Evolutionary conservation across 2,888 invertebrate genomes (phyloP).

Genomic region (Rhagium mordax): DNA sequence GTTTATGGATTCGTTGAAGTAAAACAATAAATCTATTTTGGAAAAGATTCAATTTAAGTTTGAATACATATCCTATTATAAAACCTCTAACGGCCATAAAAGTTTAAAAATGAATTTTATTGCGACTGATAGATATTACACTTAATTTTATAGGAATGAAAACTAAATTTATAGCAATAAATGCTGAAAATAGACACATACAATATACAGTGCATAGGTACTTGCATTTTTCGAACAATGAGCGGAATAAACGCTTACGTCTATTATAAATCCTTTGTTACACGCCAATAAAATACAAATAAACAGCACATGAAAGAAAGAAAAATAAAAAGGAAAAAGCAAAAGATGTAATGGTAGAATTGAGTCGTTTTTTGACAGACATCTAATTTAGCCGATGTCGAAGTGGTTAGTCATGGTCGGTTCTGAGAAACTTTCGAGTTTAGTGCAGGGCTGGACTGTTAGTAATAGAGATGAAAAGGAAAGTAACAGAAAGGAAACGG

Average conservation of each 20-base stretch:
- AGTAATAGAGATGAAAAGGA: too few species aligned
- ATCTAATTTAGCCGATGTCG: slow-evolving; percentile 2
- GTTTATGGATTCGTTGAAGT: too few species aligned
- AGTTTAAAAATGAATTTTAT: background rate
- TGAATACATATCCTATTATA: background rate
- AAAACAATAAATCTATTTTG: background rate
- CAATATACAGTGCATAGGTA: slow-evolving; percentile 9
- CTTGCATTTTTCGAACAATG: background rate
- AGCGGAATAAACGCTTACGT: background rate
- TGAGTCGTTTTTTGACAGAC: background rate
- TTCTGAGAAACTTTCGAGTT: background rate
- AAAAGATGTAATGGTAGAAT: background rate
- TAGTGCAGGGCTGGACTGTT: background rate
- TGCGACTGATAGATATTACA: slow-evolving; percentile 8
- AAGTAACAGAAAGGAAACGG: too few species aligned
- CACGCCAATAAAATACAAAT: background rate
- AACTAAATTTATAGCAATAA: slow-evolving; percentile 8
- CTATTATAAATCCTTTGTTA: background rate
- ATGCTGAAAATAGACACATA: slow-evolving; percentile 19
- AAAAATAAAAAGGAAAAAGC: background rate
- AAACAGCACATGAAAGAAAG: background rate
- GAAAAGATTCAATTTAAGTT: background rate
- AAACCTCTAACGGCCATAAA: background rate
- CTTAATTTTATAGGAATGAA: slow-evolving; percentile 12
- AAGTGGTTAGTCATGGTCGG: background rate